Evolutionary conservation across 1,140 invertebrate genomes (phyloP), one percentile per base, ranked within the genome.

Genomic region (Mesaphorura yosii): DNA sequence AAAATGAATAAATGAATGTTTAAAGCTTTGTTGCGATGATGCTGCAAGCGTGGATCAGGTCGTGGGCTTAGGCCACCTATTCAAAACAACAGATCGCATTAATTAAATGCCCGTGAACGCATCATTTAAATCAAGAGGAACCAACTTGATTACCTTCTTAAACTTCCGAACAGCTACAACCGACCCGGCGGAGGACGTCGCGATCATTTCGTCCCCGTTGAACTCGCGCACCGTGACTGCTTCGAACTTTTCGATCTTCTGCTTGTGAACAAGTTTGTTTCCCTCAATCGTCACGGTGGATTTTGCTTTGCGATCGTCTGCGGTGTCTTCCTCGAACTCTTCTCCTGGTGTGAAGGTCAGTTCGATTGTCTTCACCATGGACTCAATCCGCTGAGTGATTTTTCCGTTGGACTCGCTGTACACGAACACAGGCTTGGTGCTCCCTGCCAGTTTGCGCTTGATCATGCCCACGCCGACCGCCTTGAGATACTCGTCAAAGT

Each of bases 311-410:
- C 54, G 48, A n/a, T 47, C 54, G 39, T 56, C 54, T 15, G 54
- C 48, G 29, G 54, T 56, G 15, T 29, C 41, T 64, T 92, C 86
- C 10, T 88, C 83, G 67, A 91, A 88, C 66, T 88, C 83, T 59
- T 84, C 78, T 17, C 73, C 75, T 14, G 78, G 62, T 55, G 74
- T 86, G 70, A 92, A 93, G 57, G 76, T 80, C 38, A 85, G 77
- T 51, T 80, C 75, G 0, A 79, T 76, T 59, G 77, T 88, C 67
- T 90, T 91, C 68, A 75, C 75, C 2, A 86, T 87, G 55, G 81
- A 81, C 28, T 92, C 62, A 1, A 76, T 78, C 70, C 82, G 10
- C n/a, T 34, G 31, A 10, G 31, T 34, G 10, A 10, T 10, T 34
- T 34, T 34, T 10, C n/a, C n/a, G 31, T 34, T 34, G 10, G 10